A percentile compares a stretch with the other conserved stretches of the same genome.
Conservation (phyloP, 1,140 invertebrate genomes). For the Stratiolaelaps scimitus region DNA sequence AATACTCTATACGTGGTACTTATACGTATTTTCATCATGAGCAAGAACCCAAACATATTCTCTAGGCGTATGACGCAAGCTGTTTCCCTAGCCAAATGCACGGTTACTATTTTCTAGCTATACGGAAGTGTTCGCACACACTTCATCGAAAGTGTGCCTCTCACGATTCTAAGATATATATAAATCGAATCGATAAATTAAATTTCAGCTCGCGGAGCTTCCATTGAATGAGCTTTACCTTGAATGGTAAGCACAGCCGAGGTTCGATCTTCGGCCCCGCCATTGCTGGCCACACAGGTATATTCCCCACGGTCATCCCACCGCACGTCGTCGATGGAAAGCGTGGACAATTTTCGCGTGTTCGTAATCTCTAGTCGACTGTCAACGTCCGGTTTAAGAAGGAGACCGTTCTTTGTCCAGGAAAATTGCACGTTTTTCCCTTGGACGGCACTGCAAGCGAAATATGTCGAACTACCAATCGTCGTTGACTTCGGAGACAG, state of each 20-base stretch:
- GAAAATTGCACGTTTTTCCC: slow-evolving; percentile 1
- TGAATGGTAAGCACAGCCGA: not conserved
- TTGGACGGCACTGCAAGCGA: not conserved
- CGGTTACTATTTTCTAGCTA: no score
- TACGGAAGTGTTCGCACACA: no score
- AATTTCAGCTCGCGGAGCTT: no score
- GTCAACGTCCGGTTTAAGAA: not conserved
- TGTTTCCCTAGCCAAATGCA: no score
- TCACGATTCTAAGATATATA: no score
- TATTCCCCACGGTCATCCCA: not conserved
- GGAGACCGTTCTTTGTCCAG: slow-evolving; percentile 2
- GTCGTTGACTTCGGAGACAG: not conserved
- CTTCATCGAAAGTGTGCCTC: no score
- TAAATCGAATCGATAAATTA: no score
- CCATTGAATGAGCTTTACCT: not conserved
- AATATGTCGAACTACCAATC: slow-evolving; percentile 2
- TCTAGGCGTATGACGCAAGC: no score
- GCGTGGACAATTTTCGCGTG: not conserved
- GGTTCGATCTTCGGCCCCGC: not conserved
- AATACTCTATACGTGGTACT: no score
- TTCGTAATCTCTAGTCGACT: not conserved
- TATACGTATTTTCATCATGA: no score
- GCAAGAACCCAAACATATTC: no score
- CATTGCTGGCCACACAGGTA: slow-evolving; percentile 2
- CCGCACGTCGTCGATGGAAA: slow-evolving; percentile 1